These are phyloP conservation scores for Bombus breviceps DNA, from an alignment of 1,140 invertebrate genomes.

Conservation along the genomic window DNA sequence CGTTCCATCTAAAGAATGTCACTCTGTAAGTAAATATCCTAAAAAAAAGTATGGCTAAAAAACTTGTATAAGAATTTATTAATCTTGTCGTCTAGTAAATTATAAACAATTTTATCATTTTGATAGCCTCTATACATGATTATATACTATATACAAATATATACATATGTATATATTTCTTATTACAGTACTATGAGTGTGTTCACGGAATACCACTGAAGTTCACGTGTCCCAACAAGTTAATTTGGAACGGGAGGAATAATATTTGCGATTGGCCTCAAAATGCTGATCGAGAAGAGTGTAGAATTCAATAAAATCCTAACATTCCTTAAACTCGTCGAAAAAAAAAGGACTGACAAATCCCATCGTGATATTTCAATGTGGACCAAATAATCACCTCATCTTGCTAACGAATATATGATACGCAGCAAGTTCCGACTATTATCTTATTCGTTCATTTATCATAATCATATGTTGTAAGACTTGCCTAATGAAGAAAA, in stretches of 20 bases:
- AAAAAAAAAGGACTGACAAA: constrained; percentile 1
- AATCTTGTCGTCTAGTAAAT: background rate
- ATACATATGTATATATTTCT: constrained; percentile 37
- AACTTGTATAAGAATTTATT: background rate
- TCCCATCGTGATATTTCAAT: background rate
- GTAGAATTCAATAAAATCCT: constrained; percentile 59
- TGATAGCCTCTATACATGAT: background rate
- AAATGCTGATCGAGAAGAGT: constrained; percentile 86
- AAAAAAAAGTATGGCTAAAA: background rate
- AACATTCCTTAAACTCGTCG: too few species aligned
- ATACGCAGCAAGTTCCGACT: background rate
- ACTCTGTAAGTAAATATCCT: constrained; percentile 79
- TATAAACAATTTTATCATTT: background rate
- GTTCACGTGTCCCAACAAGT: constrained; percentile 88
- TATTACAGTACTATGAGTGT: constrained; percentile 90
- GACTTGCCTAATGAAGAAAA: background rate
- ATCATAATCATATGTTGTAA: background rate
- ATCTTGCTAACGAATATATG: too few species aligned
- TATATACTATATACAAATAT: too few species aligned
- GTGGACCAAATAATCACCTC: background rate
- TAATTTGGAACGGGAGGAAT: constrained; percentile 87
- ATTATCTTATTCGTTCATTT: background rate
- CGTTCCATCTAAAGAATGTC: constrained; percentile 86
- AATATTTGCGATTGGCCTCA: constrained; percentile 91
- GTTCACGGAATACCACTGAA: constrained; percentile 88